These are phyloP conservation scores for Bembecia ichneumoniformis DNA, from an alignment of 2,888 invertebrate species.

Conservation along the genomic window DNA sequence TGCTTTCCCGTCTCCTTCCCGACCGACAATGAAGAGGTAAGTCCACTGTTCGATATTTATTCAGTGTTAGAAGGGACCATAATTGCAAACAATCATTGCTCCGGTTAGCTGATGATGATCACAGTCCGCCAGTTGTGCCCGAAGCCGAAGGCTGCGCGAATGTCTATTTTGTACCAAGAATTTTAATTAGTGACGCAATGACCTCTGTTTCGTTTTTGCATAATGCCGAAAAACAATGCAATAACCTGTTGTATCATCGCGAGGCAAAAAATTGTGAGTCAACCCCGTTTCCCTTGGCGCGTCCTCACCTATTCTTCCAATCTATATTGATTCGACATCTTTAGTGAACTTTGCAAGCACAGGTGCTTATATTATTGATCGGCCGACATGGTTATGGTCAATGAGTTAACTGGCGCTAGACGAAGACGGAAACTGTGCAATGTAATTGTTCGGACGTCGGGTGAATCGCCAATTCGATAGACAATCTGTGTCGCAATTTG, in stretches of 20 bases:
- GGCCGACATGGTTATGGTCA: background rate
- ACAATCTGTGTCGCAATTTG: background rate
- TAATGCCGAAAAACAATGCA: conserved; percentile 41
- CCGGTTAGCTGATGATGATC: no score
- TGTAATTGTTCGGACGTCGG: conserved; percentile 37
- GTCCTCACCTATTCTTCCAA: no score
- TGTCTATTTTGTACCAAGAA: conserved; percentile 24
- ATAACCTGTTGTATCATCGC: conserved; percentile 37
- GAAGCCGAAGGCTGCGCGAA: conserved; percentile 26
- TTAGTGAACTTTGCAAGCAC: no score
- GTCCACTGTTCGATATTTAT: conserved; percentile 15
- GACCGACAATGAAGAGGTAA: conserved; percentile 29
- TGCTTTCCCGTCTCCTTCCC: background rate
- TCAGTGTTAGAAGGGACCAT: no score
- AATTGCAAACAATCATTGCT: no score
- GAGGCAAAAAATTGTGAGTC: conserved; percentile 22
- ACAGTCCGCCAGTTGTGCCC: background rate
- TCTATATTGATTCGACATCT: no score
- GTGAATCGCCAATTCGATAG: conserved; percentile 24
- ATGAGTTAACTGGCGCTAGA: background rate
- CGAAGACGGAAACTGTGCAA: conserved; percentile 40
- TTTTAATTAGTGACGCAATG: conserved; percentile 55
- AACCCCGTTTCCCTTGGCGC: conserved; percentile 27
- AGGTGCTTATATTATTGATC: no score
- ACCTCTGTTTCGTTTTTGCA: conserved; percentile 43